Evolutionary conservation across 2,113 vertebrate species (phyloP), one percentile per base, ranked within the genome.

Genomic region (Scophthalmus maximus): DNA sequence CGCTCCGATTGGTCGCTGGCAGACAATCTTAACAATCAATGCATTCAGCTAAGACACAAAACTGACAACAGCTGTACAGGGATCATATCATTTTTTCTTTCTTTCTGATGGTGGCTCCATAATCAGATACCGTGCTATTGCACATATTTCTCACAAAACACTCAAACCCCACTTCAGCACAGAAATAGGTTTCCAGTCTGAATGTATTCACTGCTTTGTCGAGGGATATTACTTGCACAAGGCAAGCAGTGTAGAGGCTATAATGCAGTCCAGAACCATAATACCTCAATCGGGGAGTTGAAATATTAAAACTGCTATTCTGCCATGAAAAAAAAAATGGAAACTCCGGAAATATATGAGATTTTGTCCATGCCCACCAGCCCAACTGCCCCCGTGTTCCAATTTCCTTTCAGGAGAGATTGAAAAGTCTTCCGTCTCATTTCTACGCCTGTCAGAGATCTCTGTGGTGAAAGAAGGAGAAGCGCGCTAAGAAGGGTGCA

Each of bases 371-470:
- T 72, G 72, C 62, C 68, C 76, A 65, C 55, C 60, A 78, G 61
- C 73, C 66, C 77, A 36, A 58, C 79, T 64, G 11, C 76, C 77
- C 80, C 68, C 51, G 44, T 79, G 87, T 66, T 88, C 85, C 84
- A 87, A 60, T 90, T 91, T 73, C 78, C 52, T 88, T 88, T 88
- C 84, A 88, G 74, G 71, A 78, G 75, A 86, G 89, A 88, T 87
- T 90, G 87, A 87, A 91, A 89, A 89, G 84, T 90, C 75, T 63
- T 85, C 82, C 59, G 23, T 87, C 74, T 89, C 86, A 89, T 87
- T 89, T 89, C 77, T 86, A 91, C 51, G 88, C 80, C 85, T 88
- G 89, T 90, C 89, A 90, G 62, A 86, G 79, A 90, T 87, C 79
- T 87, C 63, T 69, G 30, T 23, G 53, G 57, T 67, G 64, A 49